Percentiles rank a stretch among this genome's conserved stretches.
Conservation (phyloP, 2,888 invertebrate genomes). For the Cremastinae sp. region DNA sequence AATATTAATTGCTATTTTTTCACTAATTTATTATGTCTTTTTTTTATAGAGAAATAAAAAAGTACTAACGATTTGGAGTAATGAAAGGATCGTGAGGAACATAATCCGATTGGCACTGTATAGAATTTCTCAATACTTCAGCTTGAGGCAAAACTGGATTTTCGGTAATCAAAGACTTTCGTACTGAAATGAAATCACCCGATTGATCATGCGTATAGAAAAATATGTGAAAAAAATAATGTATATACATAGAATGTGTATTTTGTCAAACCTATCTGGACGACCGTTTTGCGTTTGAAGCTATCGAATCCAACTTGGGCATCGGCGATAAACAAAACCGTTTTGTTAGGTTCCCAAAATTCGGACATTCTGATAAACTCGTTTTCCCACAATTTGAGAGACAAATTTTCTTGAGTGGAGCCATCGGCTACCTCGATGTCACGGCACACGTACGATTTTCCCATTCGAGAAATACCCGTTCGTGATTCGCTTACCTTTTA, state of each 20-base stretch:
- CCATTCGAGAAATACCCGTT: constrained; percentile 84
- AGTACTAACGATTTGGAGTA: constrained; percentile 74
- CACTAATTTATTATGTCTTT: constrained; percentile 1
- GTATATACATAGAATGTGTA: not conserved
- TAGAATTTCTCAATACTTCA: constrained; percentile 79
- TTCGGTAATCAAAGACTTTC: constrained; percentile 85
- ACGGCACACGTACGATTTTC: constrained; percentile 83
- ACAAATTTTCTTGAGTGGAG: constrained; percentile 83
- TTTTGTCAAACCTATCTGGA: constrained; percentile 68
- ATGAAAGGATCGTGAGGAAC: constrained; percentile 70
- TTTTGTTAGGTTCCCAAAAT: constrained; percentile 86
- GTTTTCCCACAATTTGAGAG: constrained; percentile 85
- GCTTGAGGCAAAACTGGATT: constrained; percentile 86
- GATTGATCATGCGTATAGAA: too few species aligned
- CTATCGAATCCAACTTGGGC: constrained; percentile 82
- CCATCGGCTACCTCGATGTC: constrained; percentile 84
- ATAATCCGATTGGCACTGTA: constrained; percentile 65
- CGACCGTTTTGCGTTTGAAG: constrained; percentile 72
- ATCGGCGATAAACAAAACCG: constrained; percentile 88
- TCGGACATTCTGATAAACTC: constrained; percentile 86
- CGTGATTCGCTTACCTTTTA: constrained; percentile 84
- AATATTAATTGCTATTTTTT: too few species aligned
- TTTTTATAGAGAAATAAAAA: not conserved
- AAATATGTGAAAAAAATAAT: constrained; percentile 37
- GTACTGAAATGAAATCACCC: too few species aligned